phyloP scores from a whole-genome alignment of 2,797 vertebrate species.

The Threskiornis aethiopicus region DNA sequence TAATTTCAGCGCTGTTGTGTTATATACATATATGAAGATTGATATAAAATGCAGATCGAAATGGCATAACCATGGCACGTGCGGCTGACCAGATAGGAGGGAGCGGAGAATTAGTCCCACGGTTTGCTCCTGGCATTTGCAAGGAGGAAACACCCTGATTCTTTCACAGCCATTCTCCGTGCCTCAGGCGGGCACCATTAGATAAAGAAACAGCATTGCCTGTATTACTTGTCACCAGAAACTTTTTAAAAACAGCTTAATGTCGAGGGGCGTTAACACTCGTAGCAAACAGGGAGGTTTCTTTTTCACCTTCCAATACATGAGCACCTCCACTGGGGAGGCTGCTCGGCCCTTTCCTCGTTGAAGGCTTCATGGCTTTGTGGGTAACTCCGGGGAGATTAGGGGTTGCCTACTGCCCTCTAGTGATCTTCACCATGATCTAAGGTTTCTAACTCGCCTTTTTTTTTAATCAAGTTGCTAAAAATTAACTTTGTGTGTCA shows the following conservation, averaged over 20 bases:
- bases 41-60: background rate
- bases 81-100: background rate
- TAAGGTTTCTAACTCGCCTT: background rate
- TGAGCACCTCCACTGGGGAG: fast-evolving
- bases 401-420: conserved; percentile 65
- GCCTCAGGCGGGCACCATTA: background rate
- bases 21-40: background rate
- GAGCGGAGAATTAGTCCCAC: background rate
- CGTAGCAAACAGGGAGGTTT: background rate
- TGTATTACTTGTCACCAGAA: background rate
- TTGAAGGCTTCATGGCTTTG: background rate
- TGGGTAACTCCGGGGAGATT: background rate
- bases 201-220: background rate
- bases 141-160: background rate
- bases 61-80: background rate
- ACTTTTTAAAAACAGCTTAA: background rate
- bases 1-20: background rate
- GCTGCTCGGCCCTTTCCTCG: background rate
- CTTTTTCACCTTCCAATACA: background rate
- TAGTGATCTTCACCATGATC: background rate
- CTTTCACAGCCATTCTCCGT: background rate
- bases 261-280: background rate
- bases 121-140: background rate
- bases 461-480: background rate
- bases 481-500: background rate